phyloP scores from a whole-genome alignment of 2,888 invertebrate genomes.

The Cerastis rubricosa region DNA sequence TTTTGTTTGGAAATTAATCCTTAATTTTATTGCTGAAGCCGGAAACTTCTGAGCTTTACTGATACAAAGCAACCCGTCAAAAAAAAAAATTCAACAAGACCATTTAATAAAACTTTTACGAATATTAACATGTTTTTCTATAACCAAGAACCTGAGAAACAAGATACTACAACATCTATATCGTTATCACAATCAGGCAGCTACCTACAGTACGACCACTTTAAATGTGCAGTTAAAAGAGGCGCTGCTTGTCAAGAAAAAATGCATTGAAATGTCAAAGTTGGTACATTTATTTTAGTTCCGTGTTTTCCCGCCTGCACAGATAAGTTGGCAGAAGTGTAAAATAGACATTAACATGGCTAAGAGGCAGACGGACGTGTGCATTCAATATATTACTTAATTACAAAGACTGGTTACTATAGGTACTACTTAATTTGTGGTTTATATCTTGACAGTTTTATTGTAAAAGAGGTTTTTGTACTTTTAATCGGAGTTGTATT shows the following conservation, averaged over 20 bases:
- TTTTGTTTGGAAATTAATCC: no score
- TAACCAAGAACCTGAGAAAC: background rate
- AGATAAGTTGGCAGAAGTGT: no score
- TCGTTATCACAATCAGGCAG: conserved; percentile 15
- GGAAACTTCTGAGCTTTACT: no score
- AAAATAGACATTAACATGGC: conserved; percentile 21
- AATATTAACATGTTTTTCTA: background rate
- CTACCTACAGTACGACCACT: background rate
- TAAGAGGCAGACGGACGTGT: conserved; percentile 5
- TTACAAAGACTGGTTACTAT: conserved; percentile 21
- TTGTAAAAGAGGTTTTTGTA: conserved; percentile 19
- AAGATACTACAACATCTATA: conserved; percentile 19
- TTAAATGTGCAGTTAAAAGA: no score
- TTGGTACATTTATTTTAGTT: no score
- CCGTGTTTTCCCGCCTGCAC: no score
- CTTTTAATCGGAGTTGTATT: background rate
- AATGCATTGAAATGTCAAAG: no score
- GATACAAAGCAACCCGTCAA: no score
- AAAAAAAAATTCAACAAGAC: background rate
- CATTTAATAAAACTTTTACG: background rate
- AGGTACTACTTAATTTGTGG: conserved; percentile 31
- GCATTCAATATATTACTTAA: conserved; percentile 38
- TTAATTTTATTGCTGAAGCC: no score
- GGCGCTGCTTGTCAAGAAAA: no score
- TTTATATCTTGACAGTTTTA: conserved; percentile 8